Conservation (phyloP, 2,113 vertebrate genomes). For the Apistogramma diplotaenia region DNA sequence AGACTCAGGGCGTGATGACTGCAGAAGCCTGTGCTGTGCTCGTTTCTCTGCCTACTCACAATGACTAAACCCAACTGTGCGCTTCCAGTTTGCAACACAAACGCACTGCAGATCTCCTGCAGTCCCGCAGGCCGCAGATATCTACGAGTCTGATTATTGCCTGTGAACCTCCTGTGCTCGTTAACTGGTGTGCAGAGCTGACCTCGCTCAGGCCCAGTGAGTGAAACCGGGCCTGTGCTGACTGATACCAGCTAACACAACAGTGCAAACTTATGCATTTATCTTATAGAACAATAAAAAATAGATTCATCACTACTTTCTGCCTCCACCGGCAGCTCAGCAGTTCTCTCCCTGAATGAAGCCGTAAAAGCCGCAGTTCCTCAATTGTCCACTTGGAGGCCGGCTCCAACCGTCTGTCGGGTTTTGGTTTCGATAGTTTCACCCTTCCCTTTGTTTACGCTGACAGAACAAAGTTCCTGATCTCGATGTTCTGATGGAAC, state of each 20-base stretch:
- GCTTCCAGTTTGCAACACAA: neutral
- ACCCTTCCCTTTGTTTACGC: no score
- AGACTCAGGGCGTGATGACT: neutral
- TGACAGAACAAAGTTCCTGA: no score
- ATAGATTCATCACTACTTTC: neutral
- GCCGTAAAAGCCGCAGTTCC: neutral
- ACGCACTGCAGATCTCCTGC: neutral
- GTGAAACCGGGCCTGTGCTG: neutral
- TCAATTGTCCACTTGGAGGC: neutral
- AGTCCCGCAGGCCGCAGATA: neutral
- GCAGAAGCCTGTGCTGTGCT: neutral
- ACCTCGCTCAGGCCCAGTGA: no score
- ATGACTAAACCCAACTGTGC: constrained; percentile 2
- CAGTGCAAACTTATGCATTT: neutral
- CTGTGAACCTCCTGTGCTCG: neutral
- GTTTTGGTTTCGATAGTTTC: neutral
- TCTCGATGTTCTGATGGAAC: no score
- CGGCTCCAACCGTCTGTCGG: no score
- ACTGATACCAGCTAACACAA: no score
- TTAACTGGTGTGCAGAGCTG: neutral
- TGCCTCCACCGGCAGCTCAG: neutral
- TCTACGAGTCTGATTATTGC: neutral
- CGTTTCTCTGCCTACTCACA: neutral
- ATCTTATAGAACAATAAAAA: neutral
- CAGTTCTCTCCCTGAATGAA: neutral